Evolutionary conservation across 1,140 invertebrate genomes (phyloP), one percentile per base, ranked within the genome.

Genomic region (Anadara kagoshimensis): DNA sequence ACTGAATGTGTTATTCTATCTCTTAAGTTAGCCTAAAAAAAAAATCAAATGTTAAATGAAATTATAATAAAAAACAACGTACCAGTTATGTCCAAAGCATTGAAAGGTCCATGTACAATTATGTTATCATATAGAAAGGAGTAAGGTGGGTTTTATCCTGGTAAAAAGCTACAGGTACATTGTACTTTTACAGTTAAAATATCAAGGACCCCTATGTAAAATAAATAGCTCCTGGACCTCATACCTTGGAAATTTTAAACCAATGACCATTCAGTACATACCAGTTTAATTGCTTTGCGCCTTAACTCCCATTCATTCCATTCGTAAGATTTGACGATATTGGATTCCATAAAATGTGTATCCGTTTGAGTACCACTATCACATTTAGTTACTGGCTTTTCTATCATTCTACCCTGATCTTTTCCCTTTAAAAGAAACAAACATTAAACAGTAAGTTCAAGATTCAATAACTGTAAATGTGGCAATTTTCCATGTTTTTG

Each of bases 291-390:
- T 18, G 93, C 94, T 86, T 91, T 90, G 77, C 92, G 85, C 71
- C 93, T 92, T 67, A 93, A 90, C 75, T 95, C 92, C 94, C 94
- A 96, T 70, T 95, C 90, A 85, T 94, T 94, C 91, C 93, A 94
- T 14, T 91, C 91, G 83, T 95, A 95, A 59, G 92, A 89, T 73
- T 91, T 91, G 72, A 93, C 93, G 54, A 93, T 92, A 44, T 92
- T 90, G 10, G 89, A 80, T 0, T 92, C 91, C 16, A 93, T 83
- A 29, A 93, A 91, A 87, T 95, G 94, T 12, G 91, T 85, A 69
- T 94, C 93, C 14, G 94, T 95, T 87, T 95, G 94, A 24, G 93
- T 90, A 22, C 90, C 91, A 78, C 91, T 92, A 85, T 94, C 90
- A 82, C 83, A 85, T 71, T 90, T 90, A 12, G 88, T 89, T 2